These are phyloP conservation scores for Cyrtorhinus lividipennis DNA, from an alignment of 1,140 invertebrate species.

Conservation along the genomic window DNA sequence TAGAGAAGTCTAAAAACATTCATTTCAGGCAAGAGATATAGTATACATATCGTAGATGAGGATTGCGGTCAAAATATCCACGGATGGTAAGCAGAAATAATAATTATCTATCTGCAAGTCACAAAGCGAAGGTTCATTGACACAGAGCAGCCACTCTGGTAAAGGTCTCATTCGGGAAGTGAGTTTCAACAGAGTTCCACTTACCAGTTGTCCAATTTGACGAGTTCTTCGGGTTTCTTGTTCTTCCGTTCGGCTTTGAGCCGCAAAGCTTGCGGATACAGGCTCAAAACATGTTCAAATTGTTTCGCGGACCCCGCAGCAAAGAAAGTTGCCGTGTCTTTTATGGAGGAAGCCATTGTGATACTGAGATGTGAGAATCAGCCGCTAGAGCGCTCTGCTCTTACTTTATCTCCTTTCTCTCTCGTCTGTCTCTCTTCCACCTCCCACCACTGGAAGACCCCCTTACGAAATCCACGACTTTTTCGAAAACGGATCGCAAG, in stretches of 20 bases:
- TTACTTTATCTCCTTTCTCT: slow-evolving; percentile 15
- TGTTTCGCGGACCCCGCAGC: slow-evolving; percentile 68
- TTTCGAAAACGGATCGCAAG: no score
- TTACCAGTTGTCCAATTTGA: slow-evolving; percentile 88
- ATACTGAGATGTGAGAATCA: slow-evolving; percentile 19
- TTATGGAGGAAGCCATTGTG: slow-evolving; percentile 64
- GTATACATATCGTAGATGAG: no score
- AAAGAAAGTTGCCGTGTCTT: slow-evolving; percentile 81
- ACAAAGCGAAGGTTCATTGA: not conserved
- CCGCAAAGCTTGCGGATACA: slow-evolving; percentile 73
- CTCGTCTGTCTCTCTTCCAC: not conserved
- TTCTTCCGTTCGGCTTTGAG: slow-evolving; percentile 72
- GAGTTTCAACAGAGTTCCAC: slow-evolving; percentile 31
- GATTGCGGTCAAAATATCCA: no score
- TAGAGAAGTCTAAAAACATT: no score
- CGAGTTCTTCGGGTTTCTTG: slow-evolving; percentile 83
- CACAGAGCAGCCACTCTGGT: not conserved
- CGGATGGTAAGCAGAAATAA: no score
- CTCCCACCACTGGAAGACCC: no score
- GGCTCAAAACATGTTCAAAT: slow-evolving; percentile 72
- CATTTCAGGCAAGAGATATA: no score
- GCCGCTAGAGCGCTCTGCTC: not conserved
- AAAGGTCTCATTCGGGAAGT: not conserved
- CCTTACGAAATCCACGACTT: no score
- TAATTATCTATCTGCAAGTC: no score